Percentiles rank a stretch among this genome's conserved stretches.
Evolutionary conservation across 2,888 invertebrate species (phyloP).

Genomic region (Meteorus colon): DNA sequence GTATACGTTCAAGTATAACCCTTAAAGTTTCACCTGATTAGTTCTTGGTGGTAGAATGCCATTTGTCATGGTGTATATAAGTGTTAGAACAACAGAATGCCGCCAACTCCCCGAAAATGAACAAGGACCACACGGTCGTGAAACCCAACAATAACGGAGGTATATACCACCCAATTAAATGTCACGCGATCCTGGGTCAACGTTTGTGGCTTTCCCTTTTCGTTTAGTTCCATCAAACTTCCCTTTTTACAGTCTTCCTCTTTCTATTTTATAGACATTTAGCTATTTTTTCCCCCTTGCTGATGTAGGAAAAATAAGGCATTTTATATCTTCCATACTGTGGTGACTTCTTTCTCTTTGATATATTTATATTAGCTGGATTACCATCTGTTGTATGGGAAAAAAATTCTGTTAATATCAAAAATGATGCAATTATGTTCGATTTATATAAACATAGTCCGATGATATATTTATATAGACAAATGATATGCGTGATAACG

Average conservation of each 20-base stretch:
- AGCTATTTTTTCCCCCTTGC: background rate
- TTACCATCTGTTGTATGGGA: no score
- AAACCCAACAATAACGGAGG: constrained; percentile 26
- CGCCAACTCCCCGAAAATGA: background rate
- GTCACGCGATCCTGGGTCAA: constrained; percentile 18
- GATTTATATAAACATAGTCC: no score
- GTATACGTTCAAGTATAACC: background rate
- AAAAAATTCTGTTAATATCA: no score
- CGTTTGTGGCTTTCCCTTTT: background rate
- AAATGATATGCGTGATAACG: no score
- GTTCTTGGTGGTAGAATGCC: constrained; percentile 40
- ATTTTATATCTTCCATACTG: no score
- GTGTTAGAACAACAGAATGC: constrained; percentile 13
- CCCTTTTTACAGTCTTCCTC: constrained; percentile 2
- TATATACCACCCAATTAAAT: constrained; percentile 42
- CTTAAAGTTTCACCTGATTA: constrained; percentile 42
- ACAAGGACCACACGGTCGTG: constrained; percentile 26
- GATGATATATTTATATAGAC: no score
- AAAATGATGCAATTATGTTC: no score
- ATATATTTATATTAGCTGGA: no score
- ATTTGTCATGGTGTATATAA: constrained; percentile 44
- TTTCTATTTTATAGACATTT: constrained; percentile 28
- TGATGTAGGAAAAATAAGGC: no score
- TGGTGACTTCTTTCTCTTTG: no score
- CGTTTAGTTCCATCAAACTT: constrained; percentile 2